Evolutionary conservation across 2,888 invertebrate genomes (phyloP).

Genomic region (Phania funesta): DNA sequence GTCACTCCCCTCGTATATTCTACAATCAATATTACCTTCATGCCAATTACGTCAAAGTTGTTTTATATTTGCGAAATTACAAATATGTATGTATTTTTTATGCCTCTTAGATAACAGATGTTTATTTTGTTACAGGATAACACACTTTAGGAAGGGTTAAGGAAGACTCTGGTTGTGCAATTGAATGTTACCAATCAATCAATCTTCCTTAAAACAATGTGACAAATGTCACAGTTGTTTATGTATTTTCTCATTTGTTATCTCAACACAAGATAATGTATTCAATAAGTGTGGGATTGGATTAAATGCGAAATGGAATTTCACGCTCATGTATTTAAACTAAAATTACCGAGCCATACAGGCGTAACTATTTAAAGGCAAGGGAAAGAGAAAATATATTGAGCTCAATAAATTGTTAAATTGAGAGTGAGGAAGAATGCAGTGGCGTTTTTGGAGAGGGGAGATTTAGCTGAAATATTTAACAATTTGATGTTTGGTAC

Average conservation of each 20-base stretch:
- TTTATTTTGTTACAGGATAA: not conserved
- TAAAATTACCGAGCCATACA: not conserved
- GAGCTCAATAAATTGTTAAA: not conserved
- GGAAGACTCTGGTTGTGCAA: not conserved
- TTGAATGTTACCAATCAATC: slow-evolving; percentile 52
- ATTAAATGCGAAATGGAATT: slow-evolving; percentile 19
- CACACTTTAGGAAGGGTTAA: not conserved
- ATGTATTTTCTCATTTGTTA: slow-evolving; percentile 42
- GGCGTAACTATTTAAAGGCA: not conserved
- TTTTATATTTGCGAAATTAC: slow-evolving; percentile 9
- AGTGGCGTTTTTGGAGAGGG: not conserved
- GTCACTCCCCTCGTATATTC: too few relatives aligned
- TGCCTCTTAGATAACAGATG: slow-evolving; percentile 3
- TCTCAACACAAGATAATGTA: slow-evolving; percentile 15
- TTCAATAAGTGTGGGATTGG: slow-evolving; percentile 36
- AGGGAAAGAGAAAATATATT: not conserved
- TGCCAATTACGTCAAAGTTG: too few relatives aligned
- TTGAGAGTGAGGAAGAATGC: not conserved
- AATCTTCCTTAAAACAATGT: slow-evolving; percentile 55
- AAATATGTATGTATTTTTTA: slow-evolving; percentile 32
- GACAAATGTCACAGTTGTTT: slow-evolving; percentile 60
- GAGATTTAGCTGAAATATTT: too few relatives aligned
- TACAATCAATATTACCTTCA: too few relatives aligned
- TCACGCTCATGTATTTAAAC: slow-evolving; percentile 12
- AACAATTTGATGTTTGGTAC: too few relatives aligned